Evolutionary conservation across 2,797 vertebrate genomes (phyloP).

Genomic region (Gouania willdenowi): DNA sequence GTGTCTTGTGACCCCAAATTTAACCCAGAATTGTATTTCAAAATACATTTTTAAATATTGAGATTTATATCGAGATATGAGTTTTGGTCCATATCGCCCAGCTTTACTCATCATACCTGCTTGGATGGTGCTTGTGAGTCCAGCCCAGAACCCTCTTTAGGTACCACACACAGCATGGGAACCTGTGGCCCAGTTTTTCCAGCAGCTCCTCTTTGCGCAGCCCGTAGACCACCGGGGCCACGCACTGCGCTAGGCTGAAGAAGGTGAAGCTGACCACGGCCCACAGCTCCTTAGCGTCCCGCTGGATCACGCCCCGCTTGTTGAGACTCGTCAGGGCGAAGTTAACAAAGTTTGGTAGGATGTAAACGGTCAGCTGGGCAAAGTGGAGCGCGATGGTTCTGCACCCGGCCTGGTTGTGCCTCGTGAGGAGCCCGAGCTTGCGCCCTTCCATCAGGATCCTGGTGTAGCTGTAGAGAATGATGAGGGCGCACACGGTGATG

Average conservation of each 20-base stretch:
- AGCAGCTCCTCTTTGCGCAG: conserved; percentile 77
- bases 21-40: too few relatives aligned
- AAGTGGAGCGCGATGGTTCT: conserved; percentile 74
- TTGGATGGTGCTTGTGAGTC: neutral
- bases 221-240: conserved; percentile 75
- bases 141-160: conserved; percentile 66
- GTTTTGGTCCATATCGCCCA: too few relatives aligned
- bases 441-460: conserved; percentile 66
- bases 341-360: conserved; percentile 74
- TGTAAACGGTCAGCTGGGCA: conserved; percentile 71
- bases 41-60: too few relatives aligned
- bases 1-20: too few relatives aligned
- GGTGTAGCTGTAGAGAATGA: conserved; percentile 75
- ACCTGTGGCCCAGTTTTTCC: conserved; percentile 58
- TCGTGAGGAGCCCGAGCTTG: conserved; percentile 69
- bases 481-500: conserved; percentile 53
- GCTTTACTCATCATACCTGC: too few relatives aligned
- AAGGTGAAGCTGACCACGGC: conserved; percentile 69
- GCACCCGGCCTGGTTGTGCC: conserved; percentile 66
- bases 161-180: conserved; percentile 59
- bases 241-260: conserved; percentile 78
- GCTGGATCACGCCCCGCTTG: rapidly evolving
- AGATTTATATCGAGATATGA: too few relatives aligned
- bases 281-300: conserved; percentile 48
- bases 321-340: conserved; percentile 46